Base-by-base conservation (phyloP, 2,888 invertebrate genomes). In the Meandrusa payeni region DNA sequence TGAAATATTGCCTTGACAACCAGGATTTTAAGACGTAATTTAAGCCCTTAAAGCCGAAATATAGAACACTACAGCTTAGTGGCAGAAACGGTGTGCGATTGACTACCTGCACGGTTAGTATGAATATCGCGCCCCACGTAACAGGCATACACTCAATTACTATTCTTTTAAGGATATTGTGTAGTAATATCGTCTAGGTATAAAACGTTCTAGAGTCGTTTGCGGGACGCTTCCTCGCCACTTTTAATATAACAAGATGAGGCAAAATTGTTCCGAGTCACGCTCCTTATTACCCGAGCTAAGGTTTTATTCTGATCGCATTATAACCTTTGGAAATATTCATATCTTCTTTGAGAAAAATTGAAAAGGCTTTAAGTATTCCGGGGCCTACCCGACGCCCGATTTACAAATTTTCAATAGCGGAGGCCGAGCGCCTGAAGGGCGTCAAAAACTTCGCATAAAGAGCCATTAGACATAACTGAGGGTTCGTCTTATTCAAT, bases 241-340 rank as follows among this genome's bases (percentile, higher is more conserved):
- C 24, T 5, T 75, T 80, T 79, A 79, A 82, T 83, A 78, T 77
- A 69, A 76, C 64, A 62, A 70, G 75, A 76, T 71, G 72, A 69
- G 73, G 67, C 62, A 58, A 67, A 76, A 81, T 76, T 76, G 71
- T 75, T 70, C 72, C 62, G 49, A 77, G 85, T 86, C 86, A 86
- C 76, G 85, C 73, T 68, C 57, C 75, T 81, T 85, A 85, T 85
- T 85, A 81, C 82, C 62, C 51, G 51, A 50, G 41, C 54, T 61
- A 71, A 67, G 73, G 69, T 69, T 77, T 80, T 80, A 74, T 76
- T 79, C 76, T 81, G 77, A 85, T 81, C 76, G 76, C 66, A 74
- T 80, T 76, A 76, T 74, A 74, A 67, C 73, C 76, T 71, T 65
- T 61, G 57, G 60, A 70, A 72, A 73, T 73, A 76, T 72, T 73